Conservation (phyloP, 2,113 vertebrate genomes). For the Notothenia rossii region DNA sequence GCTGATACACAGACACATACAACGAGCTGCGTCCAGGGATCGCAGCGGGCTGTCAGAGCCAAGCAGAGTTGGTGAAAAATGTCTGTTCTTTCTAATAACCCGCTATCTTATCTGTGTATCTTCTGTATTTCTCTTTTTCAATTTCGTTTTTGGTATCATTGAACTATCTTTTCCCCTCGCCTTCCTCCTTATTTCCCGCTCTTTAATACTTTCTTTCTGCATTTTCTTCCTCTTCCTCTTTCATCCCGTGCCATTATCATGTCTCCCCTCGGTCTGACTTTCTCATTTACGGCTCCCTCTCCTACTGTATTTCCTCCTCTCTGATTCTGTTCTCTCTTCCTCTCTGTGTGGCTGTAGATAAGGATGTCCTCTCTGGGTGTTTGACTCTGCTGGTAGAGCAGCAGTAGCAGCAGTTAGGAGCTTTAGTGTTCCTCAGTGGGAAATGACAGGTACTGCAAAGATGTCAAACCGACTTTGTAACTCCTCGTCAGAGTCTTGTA, state of each 20-base stretch:
- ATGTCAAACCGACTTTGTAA: slow-evolving; percentile 57
- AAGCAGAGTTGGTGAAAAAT: slow-evolving; percentile 33
- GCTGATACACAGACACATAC: slow-evolving; percentile 38
- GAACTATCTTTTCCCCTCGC: neutral
- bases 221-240: slow-evolving; percentile 9
- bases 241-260: slow-evolving; percentile 26
- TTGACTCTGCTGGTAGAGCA: slow-evolving; percentile 47
- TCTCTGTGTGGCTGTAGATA: slow-evolving; percentile 57
- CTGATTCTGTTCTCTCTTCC: slow-evolving; percentile 19
- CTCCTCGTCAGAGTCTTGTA: slow-evolving; percentile 8
- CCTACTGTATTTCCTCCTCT: neutral
- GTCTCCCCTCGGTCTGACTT: slow-evolving; percentile 24
- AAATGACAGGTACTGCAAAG: slow-evolving; percentile 36
- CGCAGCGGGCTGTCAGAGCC: slow-evolving; percentile 41
- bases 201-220: neutral
- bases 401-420: slow-evolving; percentile 54
- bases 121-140: slow-evolving; percentile 1
- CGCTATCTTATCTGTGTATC: neutral
- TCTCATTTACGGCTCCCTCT: slow-evolving; percentile 37
- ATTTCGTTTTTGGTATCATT: neutral
- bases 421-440: slow-evolving; percentile 46
- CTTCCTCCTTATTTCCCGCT: neutral
- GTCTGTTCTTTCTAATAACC: slow-evolving; percentile 34
- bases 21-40: slow-evolving; percentile 46
- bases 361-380: slow-evolving; percentile 58